Evolutionary conservation across 1,140 invertebrate species (phyloP), one percentile per base, ranked within the genome.

Genomic region (Euura saliciscinereae): DNA sequence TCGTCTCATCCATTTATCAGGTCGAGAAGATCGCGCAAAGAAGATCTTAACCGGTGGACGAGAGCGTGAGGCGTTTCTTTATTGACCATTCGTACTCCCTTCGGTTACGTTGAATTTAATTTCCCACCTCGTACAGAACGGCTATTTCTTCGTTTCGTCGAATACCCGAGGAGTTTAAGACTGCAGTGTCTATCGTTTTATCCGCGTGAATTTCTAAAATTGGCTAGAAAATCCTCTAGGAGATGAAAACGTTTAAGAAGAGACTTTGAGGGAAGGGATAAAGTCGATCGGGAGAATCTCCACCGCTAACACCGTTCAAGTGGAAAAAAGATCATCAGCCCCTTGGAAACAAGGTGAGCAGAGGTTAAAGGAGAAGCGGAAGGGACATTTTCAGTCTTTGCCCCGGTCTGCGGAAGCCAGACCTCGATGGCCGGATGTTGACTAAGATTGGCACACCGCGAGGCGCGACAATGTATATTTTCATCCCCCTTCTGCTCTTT

Each of bases 331-430:
- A 59, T n/a, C 51, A 59, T 59, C 51, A 59, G 51, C 28, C 28
- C 13, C 51, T 59, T 59, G 51, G 51, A 59, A 59, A 59, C 51
- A 59, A 59, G 51, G 51, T 59, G 51, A 59, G 51, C 51, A 11
- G 51, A 59, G 13, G 51, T 11, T 59, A n/a, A 28, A 59, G 51
- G 51, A 71, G 71, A 75, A 77, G 43, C 69, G 74, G 74, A 77
- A 75, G 73, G 46, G 71, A 73, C 71, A 66, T 43, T 73, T 59
- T 59, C 51, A 59, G 51, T 6, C 51, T 59, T 59, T 71, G 71
- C 43, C 43, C 69, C 45, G 11, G 11, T 70, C 45, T 7, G 72
- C 76, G 76, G 76, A 77, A 76, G 72, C 42, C 70, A 46, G 13
- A 28, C 28, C 43, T 67, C 43, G 28, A 67, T 10, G 43, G 43